Evolutionary conservation across 2,113 vertebrate species (phyloP), one percentile per base, ranked within the genome.

Genomic region (Meleagris gallopavo): DNA sequence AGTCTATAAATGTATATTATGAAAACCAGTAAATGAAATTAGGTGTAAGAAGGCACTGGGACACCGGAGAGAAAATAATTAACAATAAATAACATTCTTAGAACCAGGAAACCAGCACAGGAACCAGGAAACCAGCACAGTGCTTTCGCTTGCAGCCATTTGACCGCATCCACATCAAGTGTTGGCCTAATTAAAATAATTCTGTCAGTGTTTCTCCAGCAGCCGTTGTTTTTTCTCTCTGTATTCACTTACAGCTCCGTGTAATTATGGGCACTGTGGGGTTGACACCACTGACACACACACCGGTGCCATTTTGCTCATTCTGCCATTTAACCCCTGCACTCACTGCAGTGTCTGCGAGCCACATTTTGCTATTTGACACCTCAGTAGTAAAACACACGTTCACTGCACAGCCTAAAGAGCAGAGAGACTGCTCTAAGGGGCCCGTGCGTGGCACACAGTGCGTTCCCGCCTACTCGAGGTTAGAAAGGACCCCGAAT

Each of bases 161-260:
- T 70, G 52, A 13, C 57, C 32, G 62, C n/a, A 15, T 54, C 24
- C 13, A 30, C 0, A 0, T 58, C 36, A 27, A 0, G 3, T 17
- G 46, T 45, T 13, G 15, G 34, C n/a, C 15, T 20, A 50, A 43
- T n/a, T 73, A 29, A 72, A 90, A 40, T 9, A 60, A 11, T 34
- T 70, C 18, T 48, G 36, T 18, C 45, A 43, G 32, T 32, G 48
- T 70, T 24, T 67, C 13, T 52, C 64, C 38, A 36, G 27, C 29
- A 54, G 61, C 40, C 41, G 1, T 21, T 64, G 13, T 41, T 74
- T 45, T 76, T 48, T 67, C 18, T 20, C 0, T 0, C 0, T 41
- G 16, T 16, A 21, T 19, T 21, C 15, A 10, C 72, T 73, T 11
- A 45, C 50, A 69, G 48, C 22, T 24, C 21, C 38, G 5, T 0